Evolutionary conservation across 2,888 invertebrate species (phyloP).

Genomic region (Andrena camellia): DNA sequence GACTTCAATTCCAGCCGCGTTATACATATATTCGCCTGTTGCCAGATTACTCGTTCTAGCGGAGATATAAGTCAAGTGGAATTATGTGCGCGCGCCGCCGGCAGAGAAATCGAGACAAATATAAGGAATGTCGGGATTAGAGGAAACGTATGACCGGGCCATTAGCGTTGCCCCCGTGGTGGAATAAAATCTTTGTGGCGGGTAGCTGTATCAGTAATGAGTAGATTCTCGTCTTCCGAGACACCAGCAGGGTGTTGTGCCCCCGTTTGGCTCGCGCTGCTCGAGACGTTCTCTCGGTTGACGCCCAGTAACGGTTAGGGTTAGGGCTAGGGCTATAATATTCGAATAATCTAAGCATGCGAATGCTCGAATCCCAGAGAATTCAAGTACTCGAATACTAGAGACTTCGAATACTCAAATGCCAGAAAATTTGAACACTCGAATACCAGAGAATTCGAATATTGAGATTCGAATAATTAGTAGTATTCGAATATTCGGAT

Average conservation of each 20-base stretch:
- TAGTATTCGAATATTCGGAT: too few relatives aligned
- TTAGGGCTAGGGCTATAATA: too few relatives aligned
- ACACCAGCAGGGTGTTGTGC: not conserved
- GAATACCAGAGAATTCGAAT: too few relatives aligned
- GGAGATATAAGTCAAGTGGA: slow-evolving; percentile 51
- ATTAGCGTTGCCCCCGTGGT: slow-evolving; percentile 24
- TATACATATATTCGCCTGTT: slow-evolving; percentile 55
- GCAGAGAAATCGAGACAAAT: slow-evolving; percentile 49
- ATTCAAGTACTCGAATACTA: too few relatives aligned
- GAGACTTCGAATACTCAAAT: too few relatives aligned
- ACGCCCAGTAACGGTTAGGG: too few relatives aligned
- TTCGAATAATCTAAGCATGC: too few relatives aligned
- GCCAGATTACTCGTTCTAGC: slow-evolving; percentile 48
- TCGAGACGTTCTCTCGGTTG: not conserved
- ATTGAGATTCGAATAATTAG: too few relatives aligned
- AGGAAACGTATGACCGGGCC: slow-evolving; percentile 37
- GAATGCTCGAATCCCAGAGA: too few relatives aligned
- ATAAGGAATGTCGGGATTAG: slow-evolving; percentile 56
- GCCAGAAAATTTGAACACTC: too few relatives aligned
- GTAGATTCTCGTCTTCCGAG: slow-evolving; percentile 20
- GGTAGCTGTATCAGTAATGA: slow-evolving; percentile 25
- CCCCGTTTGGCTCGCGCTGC: slow-evolving; percentile 2
- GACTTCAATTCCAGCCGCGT: slow-evolving; percentile 62
- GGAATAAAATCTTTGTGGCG: slow-evolving; percentile 43
- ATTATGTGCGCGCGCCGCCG: slow-evolving; percentile 37